phyloP scores from a whole-genome alignment of 2,113 vertebrate genomes.

The Solea solea region DNA sequence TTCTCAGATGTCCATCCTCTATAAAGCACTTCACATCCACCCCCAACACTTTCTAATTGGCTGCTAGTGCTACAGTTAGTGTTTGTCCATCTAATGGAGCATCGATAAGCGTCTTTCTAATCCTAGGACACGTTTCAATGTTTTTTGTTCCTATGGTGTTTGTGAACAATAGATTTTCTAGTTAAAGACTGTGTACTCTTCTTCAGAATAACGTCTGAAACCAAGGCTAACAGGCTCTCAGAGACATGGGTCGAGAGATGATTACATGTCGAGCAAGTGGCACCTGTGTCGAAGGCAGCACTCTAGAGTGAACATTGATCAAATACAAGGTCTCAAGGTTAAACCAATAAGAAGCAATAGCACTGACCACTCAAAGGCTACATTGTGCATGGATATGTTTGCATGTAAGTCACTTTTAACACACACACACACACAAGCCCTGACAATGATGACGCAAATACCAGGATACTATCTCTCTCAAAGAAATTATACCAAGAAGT shows the following conservation, averaged over 20 bases:
- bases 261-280: constrained; percentile 5
- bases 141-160: neutral
- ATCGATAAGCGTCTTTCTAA: constrained; percentile 17
- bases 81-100: constrained; percentile 21
- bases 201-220: neutral
- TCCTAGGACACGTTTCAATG: constrained; percentile 1
- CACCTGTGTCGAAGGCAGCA: constrained; percentile 17
- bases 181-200: neutral
- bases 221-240: neutral
- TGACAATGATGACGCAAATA: no score
- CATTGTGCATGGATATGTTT: neutral
- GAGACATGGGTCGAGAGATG: neutral
- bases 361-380: constrained; percentile 6
- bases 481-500: no score
- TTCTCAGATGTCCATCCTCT: constrained; percentile 14
- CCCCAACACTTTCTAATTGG: constrained; percentile 32
- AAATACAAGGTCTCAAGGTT: constrained; percentile 50
- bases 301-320: constrained; percentile 47
- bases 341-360: constrained; percentile 20
- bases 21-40: constrained; percentile 22
- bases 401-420: no score
- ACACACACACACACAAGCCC: no score
- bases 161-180: constrained; percentile 1
- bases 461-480: no score
- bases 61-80: neutral